These are phyloP conservation scores for Cossypha niveicapilla DNA, from an alignment of 2,797 vertebrate genomes.

Conservation along the genomic window DNA sequence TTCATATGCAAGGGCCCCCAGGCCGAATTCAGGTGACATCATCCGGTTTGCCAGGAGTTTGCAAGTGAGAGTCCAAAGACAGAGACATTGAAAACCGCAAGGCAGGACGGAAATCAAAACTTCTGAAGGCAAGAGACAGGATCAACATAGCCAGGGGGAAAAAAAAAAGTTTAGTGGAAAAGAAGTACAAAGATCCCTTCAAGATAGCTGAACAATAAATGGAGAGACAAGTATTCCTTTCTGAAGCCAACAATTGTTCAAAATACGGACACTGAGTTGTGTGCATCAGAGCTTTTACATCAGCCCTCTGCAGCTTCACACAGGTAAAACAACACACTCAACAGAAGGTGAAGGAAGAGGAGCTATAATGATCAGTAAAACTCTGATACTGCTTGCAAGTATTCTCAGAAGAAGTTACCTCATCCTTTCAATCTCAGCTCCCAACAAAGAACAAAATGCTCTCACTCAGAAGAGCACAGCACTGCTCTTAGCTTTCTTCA, in stretches of 20 bases:
- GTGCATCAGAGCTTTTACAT: background rate
- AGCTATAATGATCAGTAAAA: background rate
- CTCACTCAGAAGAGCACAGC: background rate
- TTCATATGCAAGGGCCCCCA: background rate
- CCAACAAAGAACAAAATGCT: background rate
- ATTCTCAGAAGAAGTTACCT: background rate
- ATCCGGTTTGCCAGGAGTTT: background rate
- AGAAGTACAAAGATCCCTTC: background rate
- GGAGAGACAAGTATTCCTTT: background rate
- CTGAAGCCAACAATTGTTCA: background rate
- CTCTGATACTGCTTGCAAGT: background rate
- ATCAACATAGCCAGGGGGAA: background rate
- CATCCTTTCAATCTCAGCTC: background rate
- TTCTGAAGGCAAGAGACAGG: background rate
- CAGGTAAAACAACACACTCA: background rate
- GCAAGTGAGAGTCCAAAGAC: background rate
- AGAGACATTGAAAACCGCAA: background rate
- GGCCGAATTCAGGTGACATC: background rate
- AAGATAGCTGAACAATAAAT: background rate
- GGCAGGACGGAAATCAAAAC: background rate
- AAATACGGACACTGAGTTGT: background rate
- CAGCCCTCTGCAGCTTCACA: background rate
- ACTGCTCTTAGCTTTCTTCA: background rate
- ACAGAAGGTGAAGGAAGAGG: background rate
- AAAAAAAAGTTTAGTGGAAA: background rate